Conservation (phyloP, 2,888 invertebrate species). For the Linyphia triangularis region DNA sequence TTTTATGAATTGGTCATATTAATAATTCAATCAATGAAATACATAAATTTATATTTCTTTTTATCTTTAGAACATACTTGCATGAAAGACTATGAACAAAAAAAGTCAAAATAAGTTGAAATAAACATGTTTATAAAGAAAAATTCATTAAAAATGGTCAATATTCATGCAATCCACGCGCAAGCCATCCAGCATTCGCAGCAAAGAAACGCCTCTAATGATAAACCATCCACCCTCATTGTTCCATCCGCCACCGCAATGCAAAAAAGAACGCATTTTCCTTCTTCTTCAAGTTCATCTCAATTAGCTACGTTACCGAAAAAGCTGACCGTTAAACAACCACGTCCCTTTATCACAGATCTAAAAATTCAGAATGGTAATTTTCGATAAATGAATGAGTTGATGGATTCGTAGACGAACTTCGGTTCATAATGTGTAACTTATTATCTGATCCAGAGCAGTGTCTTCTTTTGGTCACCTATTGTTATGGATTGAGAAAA, state of each 20-base stretch:
- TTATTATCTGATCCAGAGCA: constrained; percentile 21
- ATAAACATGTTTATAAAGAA: too few species aligned
- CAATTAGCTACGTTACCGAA: constrained; percentile 15
- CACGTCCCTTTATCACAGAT: constrained; percentile 26
- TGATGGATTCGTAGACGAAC: background rate
- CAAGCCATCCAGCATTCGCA: background rate
- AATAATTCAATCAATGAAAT: too few species aligned
- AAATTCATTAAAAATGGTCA: background rate
- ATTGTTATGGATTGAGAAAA: constrained; percentile 21
- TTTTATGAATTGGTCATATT: too few species aligned
- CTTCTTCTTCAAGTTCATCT: constrained; percentile 31
- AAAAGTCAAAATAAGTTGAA: too few species aligned
- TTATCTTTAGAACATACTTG: too few species aligned
- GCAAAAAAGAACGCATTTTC: background rate
- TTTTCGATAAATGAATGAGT: constrained; percentile 3
- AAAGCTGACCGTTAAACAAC: constrained; percentile 21
- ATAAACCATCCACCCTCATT: background rate
- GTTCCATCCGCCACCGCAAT: background rate
- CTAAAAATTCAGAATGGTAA: constrained; percentile 11
- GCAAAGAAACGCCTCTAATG: background rate
- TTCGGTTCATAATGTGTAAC: background rate
- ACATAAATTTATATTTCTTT: too few species aligned
- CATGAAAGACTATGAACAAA: too few species aligned
- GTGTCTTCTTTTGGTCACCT: background rate
- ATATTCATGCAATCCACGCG: too few species aligned